Conservation (phyloP, 2,888 invertebrate species). For the Leptura quadrifasciata region DNA sequence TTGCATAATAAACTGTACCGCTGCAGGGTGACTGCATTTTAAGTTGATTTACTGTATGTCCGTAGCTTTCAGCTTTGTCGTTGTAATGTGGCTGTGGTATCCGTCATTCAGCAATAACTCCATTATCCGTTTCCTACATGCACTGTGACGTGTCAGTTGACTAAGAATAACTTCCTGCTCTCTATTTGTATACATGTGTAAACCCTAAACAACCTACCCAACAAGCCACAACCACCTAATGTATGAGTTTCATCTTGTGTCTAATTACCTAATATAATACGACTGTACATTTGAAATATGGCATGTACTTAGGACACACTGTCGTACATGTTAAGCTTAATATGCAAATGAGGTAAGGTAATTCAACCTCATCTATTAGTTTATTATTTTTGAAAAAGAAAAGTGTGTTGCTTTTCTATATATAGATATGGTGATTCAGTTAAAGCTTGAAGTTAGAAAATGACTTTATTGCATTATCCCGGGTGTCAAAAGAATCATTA, state of each 20-base stretch:
- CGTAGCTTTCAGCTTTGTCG: conserved; percentile 44
- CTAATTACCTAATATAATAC: conserved; percentile 4
- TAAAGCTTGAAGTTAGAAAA: too few relatives aligned
- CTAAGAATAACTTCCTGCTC: conserved; percentile 42
- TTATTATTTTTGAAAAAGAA: background rate
- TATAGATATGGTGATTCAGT: too few relatives aligned
- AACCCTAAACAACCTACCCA: background rate
- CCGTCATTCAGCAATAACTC: conserved; percentile 46
- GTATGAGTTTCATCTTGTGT: conserved; percentile 16
- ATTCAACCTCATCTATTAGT: background rate
- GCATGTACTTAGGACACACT: background rate
- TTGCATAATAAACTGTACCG: conserved; percentile 43
- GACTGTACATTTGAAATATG: background rate
- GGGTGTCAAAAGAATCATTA: too few relatives aligned
- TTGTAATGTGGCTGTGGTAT: conserved; percentile 40
- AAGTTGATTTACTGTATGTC: conserved; percentile 42
- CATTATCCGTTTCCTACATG: conserved; percentile 48
- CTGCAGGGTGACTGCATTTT: conserved; percentile 38
- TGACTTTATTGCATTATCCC: too few relatives aligned
- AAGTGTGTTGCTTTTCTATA: too few relatives aligned
- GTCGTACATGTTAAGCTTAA: background rate
- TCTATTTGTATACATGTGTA: conserved; percentile 18
- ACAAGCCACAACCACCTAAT: conserved; percentile 8
- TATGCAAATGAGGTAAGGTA: background rate
- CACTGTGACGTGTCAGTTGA: conserved; percentile 28